A percentile compares a stretch with the other conserved stretches of the same genome.
These are phyloP conservation scores for Laupala kohalensis DNA, from an alignment of 1,140 invertebrate genomes.

Conservation along the genomic window DNA sequence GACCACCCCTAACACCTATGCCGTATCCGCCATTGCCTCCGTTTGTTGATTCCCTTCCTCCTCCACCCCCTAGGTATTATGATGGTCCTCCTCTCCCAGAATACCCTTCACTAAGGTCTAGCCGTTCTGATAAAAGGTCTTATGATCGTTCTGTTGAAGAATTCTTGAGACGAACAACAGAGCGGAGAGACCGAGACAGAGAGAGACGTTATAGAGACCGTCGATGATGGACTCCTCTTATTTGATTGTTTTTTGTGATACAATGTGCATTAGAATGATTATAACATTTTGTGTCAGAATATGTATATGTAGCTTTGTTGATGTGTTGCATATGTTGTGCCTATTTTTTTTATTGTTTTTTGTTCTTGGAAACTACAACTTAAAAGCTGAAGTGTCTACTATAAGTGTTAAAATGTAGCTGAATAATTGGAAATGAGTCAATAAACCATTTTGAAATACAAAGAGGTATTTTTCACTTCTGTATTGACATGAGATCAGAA, in stretches of 20 bases:
- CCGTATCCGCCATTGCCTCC: constrained; percentile 51
- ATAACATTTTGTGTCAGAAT: neutral
- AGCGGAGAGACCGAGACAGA: constrained; percentile 32
- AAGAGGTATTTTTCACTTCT: too few species aligned
- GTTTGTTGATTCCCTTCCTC: constrained; percentile 38
- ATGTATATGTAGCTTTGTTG: neutral
- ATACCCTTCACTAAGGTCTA: constrained; percentile 29
- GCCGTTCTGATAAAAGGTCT: constrained; percentile 47
- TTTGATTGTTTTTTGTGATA: neutral
- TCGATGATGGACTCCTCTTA: constrained; percentile 8
- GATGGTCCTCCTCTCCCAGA: constrained; percentile 55
- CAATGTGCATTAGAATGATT: neutral
- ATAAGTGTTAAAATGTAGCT: neutral
- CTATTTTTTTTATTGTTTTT: neutral
- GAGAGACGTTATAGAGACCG: constrained; percentile 19
- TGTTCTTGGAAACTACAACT: neutral
- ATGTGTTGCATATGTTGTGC: neutral
- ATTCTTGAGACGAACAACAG: constrained; percentile 71
- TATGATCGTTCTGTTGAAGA: constrained; percentile 85
- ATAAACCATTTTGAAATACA: neutral
- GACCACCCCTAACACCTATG: constrained; percentile 59
- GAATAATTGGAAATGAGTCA: neutral
- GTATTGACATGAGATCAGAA: too few species aligned
- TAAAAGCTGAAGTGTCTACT: neutral
- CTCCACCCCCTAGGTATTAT: constrained; percentile 63